Evolutionary conservation across 2,113 vertebrate species (phyloP).

Genomic region (Etheostoma spectabile): DNA sequence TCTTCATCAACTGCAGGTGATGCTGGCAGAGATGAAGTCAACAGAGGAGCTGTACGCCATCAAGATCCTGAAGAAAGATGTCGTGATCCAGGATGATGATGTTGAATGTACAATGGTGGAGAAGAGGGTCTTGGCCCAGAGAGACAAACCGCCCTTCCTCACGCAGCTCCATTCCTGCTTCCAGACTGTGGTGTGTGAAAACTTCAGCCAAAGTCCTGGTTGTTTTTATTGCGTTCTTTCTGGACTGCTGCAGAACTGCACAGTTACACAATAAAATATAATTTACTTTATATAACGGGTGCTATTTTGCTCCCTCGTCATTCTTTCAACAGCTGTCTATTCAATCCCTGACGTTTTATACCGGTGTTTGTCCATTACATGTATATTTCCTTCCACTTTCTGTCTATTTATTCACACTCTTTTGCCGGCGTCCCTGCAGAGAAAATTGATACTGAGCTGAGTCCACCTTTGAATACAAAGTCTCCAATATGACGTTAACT

Average conservation of each 20-base stretch:
- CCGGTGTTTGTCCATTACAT: background rate
- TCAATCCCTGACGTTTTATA: background rate
- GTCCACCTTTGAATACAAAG: slow-evolving; percentile 51
- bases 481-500: slow-evolving; percentile 39
- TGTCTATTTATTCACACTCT: slow-evolving; percentile 20
- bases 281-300: background rate
- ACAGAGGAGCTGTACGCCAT: slow-evolving; percentile 95
- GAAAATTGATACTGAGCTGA: slow-evolving; percentile 52
- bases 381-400: slow-evolving; percentile 16
- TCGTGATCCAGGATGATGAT: slow-evolving; percentile 99
- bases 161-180: slow-evolving; percentile 98
- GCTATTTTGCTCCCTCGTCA: slow-evolving; percentile 21
- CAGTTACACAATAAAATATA: background rate
- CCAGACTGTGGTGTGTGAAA: slow-evolving; percentile 92
- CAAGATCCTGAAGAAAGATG: slow-evolving; percentile 98
- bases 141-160: slow-evolving; percentile 94
- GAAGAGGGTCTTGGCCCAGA: slow-evolving; percentile 94
- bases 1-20: slow-evolving; percentile 85
- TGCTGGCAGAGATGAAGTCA: slow-evolving; percentile 96
- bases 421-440: slow-evolving; percentile 8
- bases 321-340: background rate
- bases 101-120: slow-evolving; percentile 99
- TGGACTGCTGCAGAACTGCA: slow-evolving; percentile 15
- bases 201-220: background rate
- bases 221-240: background rate